Evolutionary conservation across 1,140 invertebrate genomes (phyloP).

Genomic region (Araneus ventricosus): DNA sequence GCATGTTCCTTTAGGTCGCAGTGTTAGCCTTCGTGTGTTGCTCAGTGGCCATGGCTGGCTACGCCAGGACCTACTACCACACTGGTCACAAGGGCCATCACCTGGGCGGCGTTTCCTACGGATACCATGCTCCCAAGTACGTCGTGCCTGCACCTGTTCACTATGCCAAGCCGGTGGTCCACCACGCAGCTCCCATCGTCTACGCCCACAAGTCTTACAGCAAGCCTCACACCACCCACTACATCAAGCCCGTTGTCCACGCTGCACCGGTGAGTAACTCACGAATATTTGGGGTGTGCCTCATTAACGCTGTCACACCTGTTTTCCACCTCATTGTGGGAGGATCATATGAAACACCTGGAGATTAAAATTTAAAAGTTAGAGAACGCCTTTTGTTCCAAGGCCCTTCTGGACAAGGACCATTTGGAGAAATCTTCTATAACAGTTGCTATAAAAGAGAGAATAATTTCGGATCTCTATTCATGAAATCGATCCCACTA

Average conservation of each 20-base stretch:
- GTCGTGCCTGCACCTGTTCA: background rate
- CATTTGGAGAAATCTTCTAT: too few species aligned
- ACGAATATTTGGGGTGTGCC: too few species aligned
- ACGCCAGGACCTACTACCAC: background rate
- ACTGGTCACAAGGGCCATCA: conserved; percentile 48
- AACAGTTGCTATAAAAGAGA: too few species aligned
- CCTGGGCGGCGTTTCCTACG: conserved; percentile 49
- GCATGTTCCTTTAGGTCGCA: background rate
- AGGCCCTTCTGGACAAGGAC: too few species aligned
- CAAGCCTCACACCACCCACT: conserved; percentile 47
- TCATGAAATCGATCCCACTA: too few species aligned
- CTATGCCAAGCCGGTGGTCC: conserved; percentile 36
- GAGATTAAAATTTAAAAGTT: too few species aligned
- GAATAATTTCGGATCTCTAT: too few species aligned
- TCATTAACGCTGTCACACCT: too few species aligned
- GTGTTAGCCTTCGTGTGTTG: conserved; percentile 20
- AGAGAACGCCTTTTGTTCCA: too few species aligned
- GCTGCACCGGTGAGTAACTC: conserved; percentile 22
- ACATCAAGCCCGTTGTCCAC: conserved; percentile 42
- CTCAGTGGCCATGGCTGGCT: conserved; percentile 53
- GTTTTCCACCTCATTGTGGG: too few species aligned
- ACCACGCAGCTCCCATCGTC: conserved; percentile 35
- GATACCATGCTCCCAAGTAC: background rate
- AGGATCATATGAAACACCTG: too few species aligned
- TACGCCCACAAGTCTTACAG: conserved; percentile 28